These are phyloP conservation scores for Heliconius ismenius DNA, from an alignment of 2,888 invertebrate species.

Conservation along the genomic window DNA sequence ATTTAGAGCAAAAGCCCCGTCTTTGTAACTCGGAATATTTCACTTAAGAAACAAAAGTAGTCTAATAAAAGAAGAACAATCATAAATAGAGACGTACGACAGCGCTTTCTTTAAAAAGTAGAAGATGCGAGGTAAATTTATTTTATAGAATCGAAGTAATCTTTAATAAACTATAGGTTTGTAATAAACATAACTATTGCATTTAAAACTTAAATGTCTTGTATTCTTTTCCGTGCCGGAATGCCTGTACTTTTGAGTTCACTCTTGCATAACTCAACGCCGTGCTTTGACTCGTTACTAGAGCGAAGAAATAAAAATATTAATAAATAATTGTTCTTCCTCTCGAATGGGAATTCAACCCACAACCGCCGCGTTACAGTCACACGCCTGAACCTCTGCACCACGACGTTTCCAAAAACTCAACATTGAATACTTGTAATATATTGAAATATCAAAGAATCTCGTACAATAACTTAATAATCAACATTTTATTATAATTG, in stretches of 20 bases:
- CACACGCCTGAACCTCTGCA: too few relatives aligned
- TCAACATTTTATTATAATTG: neutral
- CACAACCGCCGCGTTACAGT: too few relatives aligned
- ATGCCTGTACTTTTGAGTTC: too few relatives aligned
- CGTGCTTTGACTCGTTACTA: too few relatives aligned
- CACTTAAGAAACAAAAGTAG: slow-evolving; percentile 81
- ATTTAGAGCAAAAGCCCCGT: slow-evolving; percentile 73
- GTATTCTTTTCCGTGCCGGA: neutral
- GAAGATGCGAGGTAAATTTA: slow-evolving; percentile 46
- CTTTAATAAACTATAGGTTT: slow-evolving; percentile 32
- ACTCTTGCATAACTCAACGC: too few relatives aligned
- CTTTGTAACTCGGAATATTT: slow-evolving; percentile 77
- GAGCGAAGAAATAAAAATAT: too few relatives aligned
- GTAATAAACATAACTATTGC: slow-evolving; percentile 23
- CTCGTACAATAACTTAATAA: slow-evolving; percentile 1
- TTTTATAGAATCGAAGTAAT: slow-evolving; percentile 41
- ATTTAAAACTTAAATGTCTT: neutral
- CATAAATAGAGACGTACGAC: slow-evolving; percentile 75
- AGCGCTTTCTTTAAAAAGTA: slow-evolving; percentile 65
- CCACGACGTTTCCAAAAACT: too few relatives aligned
- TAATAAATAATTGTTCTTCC: too few relatives aligned
- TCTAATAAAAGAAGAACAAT: slow-evolving; percentile 81
- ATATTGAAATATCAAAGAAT: neutral
- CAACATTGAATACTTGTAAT: neutral
- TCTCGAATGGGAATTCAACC: too few relatives aligned